Conservation (phyloP, 2,888 invertebrate species). For the Scrobipalpa atriplicella region DNA sequence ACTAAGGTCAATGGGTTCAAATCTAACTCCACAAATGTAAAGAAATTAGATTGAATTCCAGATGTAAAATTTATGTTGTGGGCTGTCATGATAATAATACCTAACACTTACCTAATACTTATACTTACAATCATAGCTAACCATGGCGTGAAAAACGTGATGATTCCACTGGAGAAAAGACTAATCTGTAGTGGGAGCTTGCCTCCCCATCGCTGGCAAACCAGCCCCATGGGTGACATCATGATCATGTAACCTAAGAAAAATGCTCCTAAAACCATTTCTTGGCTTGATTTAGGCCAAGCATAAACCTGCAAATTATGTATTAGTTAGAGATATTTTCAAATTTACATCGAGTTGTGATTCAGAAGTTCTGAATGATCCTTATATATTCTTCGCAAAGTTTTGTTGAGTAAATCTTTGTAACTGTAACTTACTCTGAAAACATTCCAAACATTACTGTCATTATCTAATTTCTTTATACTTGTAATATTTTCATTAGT, state of each 20-base stretch:
- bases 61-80: too few species aligned
- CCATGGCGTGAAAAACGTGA: slow-evolving; percentile 57
- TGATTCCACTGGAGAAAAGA: slow-evolving; percentile 54
- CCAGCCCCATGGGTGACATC: slow-evolving; percentile 79
- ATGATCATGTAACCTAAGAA: slow-evolving; percentile 79
- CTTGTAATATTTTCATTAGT: not conserved
- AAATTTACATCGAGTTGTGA: too few species aligned
- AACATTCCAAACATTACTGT: slow-evolving; percentile 35
- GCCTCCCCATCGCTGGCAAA: slow-evolving; percentile 85
- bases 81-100: too few species aligned
- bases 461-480: not conserved
- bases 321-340: not conserved
- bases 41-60: too few species aligned
- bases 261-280: slow-evolving; percentile 71
- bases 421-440: slow-evolving; percentile 36
- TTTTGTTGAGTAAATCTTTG: too few species aligned
- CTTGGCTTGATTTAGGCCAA: slow-evolving; percentile 64
- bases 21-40: too few species aligned
- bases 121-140: slow-evolving; percentile 52
- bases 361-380: too few species aligned
- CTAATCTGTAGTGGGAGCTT: slow-evolving; percentile 77
- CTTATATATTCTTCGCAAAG: too few species aligned
- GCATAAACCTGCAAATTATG: slow-evolving; percentile 50
- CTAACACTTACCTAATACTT: not conserved
- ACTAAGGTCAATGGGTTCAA: too few species aligned